A percentile compares a stretch with the other conserved stretches of the same genome.
Evolutionary conservation across 2,888 invertebrate species (phyloP).

Genomic region (Odontocolon sp.): DNA sequence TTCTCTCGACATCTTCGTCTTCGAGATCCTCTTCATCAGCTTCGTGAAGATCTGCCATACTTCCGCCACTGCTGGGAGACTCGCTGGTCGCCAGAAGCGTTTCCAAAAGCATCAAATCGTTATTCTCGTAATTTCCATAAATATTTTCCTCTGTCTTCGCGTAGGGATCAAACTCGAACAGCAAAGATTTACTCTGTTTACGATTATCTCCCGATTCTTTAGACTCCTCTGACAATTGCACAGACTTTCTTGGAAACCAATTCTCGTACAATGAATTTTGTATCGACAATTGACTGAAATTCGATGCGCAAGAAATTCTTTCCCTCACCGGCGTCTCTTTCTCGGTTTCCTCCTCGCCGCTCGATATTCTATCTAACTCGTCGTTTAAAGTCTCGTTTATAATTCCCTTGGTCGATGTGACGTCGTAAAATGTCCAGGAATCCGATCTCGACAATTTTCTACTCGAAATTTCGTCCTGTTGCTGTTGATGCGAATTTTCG

Average conservation of each 20-base stretch:
- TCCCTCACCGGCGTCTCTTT: constrained; percentile 61
- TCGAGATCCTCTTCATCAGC: constrained; percentile 79
- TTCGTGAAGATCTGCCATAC: constrained; percentile 80
- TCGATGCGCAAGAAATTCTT: constrained; percentile 65
- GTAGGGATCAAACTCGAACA: constrained; percentile 75
- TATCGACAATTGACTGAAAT: constrained; percentile 69
- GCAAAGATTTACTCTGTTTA: constrained; percentile 71
- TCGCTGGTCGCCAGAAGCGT: constrained; percentile 87
- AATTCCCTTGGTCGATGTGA: constrained; percentile 62
- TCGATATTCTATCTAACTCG: constrained; percentile 74
- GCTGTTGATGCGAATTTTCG: constrained; percentile 63
- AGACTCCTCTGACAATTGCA: background rate
- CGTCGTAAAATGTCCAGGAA: constrained; percentile 83
- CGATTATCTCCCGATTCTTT: constrained; percentile 71
- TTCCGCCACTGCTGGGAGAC: constrained; percentile 84
- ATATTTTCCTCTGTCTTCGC: constrained; percentile 68
- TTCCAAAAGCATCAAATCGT: constrained; percentile 85
- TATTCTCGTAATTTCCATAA: constrained; percentile 81
- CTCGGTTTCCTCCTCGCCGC: constrained; percentile 68
- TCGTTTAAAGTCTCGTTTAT: constrained; percentile 65
- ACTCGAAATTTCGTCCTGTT: constrained; percentile 68
- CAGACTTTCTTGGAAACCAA: constrained; percentile 64
- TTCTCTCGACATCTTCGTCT: constrained; percentile 79
- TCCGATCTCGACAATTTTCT: constrained; percentile 80
- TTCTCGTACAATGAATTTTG: constrained; percentile 82